Base-by-base conservation (phyloP, 2,113 vertebrate genomes). In the Notarius lentiginosus region DNA sequence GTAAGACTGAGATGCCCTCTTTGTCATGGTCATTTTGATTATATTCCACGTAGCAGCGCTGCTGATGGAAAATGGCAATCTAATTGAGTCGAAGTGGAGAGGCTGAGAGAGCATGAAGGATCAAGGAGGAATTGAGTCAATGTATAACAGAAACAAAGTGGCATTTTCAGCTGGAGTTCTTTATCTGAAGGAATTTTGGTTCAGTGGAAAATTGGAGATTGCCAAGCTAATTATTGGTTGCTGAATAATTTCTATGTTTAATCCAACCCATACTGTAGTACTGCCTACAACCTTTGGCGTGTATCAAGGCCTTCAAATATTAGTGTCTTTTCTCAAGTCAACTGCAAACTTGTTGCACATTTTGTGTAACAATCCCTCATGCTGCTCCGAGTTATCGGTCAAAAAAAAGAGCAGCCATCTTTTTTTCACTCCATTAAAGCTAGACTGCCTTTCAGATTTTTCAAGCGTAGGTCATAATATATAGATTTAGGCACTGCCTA, bases 61-160 rank as follows among this genome's bases (percentile, higher is more conserved):
- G 56, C 79, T 49, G 34, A 51, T 61, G 27, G 70, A 81, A 63
- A 91, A 86, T 41, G 20, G 53, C 82, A 82, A 82, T 85, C 73
- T 86, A 86, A 88, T 89, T 91, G 82, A 80, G 79, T 41, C 34
- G 22, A 65, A 87, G 89, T 73, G 79, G 55, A 70, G 53, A 88
- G 79, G 84, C 53, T 41, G 41, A 41, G 41, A 41, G 60, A 86
- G 80, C 30, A 58, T 76, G 66, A 72, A 86, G 55, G 84, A 72
- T 70, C 1, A 51, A 80, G 73, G 49, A 76, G 30, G 56, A 89
- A 89, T 91, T 81, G 76, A 84, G 86, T 60, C 85, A 47, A 84
- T 89, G 79, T 82, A 82, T 86, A 49, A 20, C 27, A 80, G 60
- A 55, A 12, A 41, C 56, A 86, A 58, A 84, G 41, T n/a, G 6